These are phyloP conservation scores for Lottia scabra DNA, from an alignment of 2,888 invertebrate genomes.

Conservation along the genomic window DNA sequence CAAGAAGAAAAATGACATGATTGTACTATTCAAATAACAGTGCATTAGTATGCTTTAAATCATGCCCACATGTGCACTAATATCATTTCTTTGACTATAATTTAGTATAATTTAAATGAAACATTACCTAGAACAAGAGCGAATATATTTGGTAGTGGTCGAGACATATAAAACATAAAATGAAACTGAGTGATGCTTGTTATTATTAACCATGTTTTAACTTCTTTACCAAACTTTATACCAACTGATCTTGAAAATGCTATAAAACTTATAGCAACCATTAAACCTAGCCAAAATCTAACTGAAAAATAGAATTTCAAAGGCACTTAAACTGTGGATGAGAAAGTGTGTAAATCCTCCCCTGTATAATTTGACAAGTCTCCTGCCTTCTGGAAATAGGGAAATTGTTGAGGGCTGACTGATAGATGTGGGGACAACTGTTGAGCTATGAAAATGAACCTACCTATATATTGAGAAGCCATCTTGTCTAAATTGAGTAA, in stretches of 20 bases:
- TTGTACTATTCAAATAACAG: neutral
- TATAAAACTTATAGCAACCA: slow-evolving; percentile 82
- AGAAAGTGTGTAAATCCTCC: too few relatives aligned
- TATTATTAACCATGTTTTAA: slow-evolving; percentile 72
- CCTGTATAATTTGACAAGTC: too few relatives aligned
- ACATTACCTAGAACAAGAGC: slow-evolving; percentile 87
- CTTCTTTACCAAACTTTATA: slow-evolving; percentile 82
- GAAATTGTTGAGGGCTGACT: too few relatives aligned
- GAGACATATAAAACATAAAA: slow-evolving; percentile 95
- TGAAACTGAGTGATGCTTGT: slow-evolving; percentile 95
- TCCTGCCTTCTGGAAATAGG: too few relatives aligned
- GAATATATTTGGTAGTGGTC: slow-evolving; percentile 95
- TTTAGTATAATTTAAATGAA: too few relatives aligned
- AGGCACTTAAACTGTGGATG: too few relatives aligned
- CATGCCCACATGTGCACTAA: too few relatives aligned
- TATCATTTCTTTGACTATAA: too few relatives aligned
- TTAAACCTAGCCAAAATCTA: slow-evolving; percentile 81
- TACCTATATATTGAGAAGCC: slow-evolving; percentile 82
- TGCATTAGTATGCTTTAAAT: too few relatives aligned
- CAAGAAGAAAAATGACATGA: too few relatives aligned
- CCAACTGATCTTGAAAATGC: slow-evolving; percentile 81
- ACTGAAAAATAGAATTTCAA: slow-evolving; percentile 75
- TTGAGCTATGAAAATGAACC: slow-evolving; percentile 14
- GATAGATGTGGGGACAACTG: too few relatives aligned
- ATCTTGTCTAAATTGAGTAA: slow-evolving; percentile 81